These are phyloP conservation scores for Diphyllodes magnificus DNA, from an alignment of 2,113 vertebrate species.

Conservation along the genomic window DNA sequence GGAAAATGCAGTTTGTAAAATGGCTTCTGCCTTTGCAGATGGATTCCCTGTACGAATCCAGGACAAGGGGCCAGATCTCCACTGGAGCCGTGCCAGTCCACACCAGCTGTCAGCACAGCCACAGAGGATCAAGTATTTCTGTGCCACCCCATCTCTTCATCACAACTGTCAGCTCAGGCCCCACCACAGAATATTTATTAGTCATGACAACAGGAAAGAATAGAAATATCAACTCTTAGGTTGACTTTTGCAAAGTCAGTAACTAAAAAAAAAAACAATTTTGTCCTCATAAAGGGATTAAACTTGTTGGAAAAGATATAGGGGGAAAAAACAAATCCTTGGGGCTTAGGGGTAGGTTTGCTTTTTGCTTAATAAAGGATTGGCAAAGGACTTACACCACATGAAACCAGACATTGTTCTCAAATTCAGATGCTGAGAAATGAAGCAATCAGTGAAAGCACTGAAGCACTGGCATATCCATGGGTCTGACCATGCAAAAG, in stretches of 20 bases:
- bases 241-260: not conserved
- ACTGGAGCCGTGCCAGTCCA: not conserved
- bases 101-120: not conserved
- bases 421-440: not conserved
- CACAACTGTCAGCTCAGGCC: not conserved
- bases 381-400: not conserved
- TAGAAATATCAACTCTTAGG: not conserved
- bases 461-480: rapidly evolving
- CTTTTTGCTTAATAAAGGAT: not conserved
- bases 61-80: not conserved
- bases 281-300: not conserved
- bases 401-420: not conserved
- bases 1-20: not conserved
- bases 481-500: not conserved
- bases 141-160: not conserved
- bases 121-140: not conserved
- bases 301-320: not conserved
- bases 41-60: not conserved
- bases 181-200: not conserved
- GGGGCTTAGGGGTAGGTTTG: not conserved
- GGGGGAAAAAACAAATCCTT: rapidly evolving
- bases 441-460: not conserved
- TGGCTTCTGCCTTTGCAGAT: not conserved
- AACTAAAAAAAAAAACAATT: not conserved
- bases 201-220: not conserved